Evolutionary conservation across 2,797 vertebrate genomes (phyloP).

Genomic region (Leuciscus waleckii): DNA sequence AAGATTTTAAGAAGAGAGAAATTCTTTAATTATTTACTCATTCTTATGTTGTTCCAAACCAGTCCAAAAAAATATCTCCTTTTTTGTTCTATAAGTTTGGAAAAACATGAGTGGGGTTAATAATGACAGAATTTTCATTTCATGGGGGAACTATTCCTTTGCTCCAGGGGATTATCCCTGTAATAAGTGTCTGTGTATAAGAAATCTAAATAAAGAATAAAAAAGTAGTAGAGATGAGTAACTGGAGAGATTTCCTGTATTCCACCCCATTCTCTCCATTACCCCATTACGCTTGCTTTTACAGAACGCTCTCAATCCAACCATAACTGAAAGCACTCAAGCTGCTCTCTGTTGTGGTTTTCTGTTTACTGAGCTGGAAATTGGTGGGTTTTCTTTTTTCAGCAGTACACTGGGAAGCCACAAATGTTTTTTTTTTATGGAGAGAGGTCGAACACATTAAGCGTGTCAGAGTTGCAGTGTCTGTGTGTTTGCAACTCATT

Average conservation of each 20-base stretch:
- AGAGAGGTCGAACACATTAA: conserved; percentile 12
- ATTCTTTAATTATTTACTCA: background rate
- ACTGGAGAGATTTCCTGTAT: conserved; percentile 25
- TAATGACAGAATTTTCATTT: background rate
- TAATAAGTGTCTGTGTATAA: background rate
- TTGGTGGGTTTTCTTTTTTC: conserved; percentile 35
- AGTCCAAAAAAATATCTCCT: background rate
- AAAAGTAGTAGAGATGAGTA: conserved; percentile 2
- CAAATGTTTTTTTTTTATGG: conserved; percentile 22
- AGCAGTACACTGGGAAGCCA: conserved; percentile 27
- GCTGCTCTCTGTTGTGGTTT: conserved; percentile 43
- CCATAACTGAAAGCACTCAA: conserved; percentile 40
- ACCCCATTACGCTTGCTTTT: conserved; percentile 10
- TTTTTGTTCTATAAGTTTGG: background rate
- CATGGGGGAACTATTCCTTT: background rate
- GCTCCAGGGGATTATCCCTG: conserved; percentile 4
- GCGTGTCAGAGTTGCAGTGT: conserved; percentile 4
- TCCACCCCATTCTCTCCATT: background rate
- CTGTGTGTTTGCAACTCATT: conserved; percentile 19
- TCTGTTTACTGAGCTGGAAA: conserved; percentile 44
- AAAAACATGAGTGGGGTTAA: background rate
- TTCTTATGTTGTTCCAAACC: background rate
- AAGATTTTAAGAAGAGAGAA: no score
- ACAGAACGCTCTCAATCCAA: conserved; percentile 6
- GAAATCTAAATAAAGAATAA: conserved; percentile 7